Percentiles rank a stretch among this genome's conserved stretches.
Conservation (phyloP, 1,140 invertebrate species). For the Drepana arcuata region DNA sequence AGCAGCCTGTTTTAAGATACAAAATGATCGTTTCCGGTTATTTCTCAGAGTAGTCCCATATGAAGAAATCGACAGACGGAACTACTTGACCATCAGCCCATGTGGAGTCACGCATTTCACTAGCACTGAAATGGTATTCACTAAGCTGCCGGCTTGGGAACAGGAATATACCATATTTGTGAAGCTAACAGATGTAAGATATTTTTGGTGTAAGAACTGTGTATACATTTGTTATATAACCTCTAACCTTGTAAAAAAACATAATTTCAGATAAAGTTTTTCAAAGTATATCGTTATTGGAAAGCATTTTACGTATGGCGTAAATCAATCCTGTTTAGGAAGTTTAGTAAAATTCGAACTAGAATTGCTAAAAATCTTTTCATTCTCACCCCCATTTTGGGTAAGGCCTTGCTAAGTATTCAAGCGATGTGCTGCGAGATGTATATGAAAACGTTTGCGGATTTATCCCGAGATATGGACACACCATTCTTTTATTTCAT, state of each 20-base stretch:
- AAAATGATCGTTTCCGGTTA: conserved; percentile 3
- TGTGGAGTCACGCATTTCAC: conserved; percentile 80
- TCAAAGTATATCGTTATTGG: conserved; percentile 82
- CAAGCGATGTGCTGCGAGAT: conserved; percentile 80
- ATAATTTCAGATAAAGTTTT: conserved; percentile 77
- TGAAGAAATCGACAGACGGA: conserved; percentile 73
- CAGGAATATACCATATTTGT: conserved; percentile 79
- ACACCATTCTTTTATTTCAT: conserved; percentile 78
- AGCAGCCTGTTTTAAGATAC: too few species aligned
- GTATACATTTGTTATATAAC: too few species aligned
- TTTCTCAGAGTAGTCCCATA: conserved; percentile 76
- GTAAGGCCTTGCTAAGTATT: conserved; percentile 79
- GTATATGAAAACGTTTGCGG: conserved; percentile 74
- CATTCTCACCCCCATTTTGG: conserved; percentile 79
- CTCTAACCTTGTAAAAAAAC: too few species aligned
- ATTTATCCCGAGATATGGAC: conserved; percentile 72
- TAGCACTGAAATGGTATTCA: conserved; percentile 78
- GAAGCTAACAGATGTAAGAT: conserved; percentile 76
- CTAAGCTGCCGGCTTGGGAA: conserved; percentile 79
- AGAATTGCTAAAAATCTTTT: conserved; percentile 79
- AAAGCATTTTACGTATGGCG: conserved; percentile 88
- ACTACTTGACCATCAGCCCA: conserved; percentile 79
- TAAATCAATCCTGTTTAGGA: conserved; percentile 80
- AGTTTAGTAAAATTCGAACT: conserved; percentile 74
- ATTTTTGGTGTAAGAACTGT: too few species aligned